phyloP scores from a whole-genome alignment of 2,888 invertebrate genomes.

The Sarcophaga variegata region DNA sequence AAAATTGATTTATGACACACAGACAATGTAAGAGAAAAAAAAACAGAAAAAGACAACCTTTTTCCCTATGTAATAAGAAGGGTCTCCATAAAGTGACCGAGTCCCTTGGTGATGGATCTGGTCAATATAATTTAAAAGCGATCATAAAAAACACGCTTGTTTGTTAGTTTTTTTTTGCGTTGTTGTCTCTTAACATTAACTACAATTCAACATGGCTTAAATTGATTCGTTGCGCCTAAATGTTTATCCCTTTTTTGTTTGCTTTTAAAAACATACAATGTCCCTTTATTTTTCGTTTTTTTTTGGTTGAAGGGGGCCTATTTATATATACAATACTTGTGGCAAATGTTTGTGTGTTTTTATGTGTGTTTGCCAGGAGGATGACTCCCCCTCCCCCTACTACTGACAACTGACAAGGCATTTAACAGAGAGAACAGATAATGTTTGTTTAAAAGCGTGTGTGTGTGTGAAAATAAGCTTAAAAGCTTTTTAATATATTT shows the following conservation, averaged over 20 bases:
- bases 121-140: conserved; percentile 13
- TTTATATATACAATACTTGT: no score
- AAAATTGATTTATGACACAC: no score
- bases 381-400: no score
- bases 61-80: no score
- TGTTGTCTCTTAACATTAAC: conserved; percentile 26
- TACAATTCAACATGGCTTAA: conserved; percentile 15
- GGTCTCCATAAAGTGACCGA: no score
- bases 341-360: no score
- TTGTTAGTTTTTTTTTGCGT: no score
- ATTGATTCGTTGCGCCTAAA: not conserved
- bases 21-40: no score
- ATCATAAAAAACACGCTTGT: conserved; percentile 38
- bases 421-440: not conserved
- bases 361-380: no score
- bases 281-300: not conserved
- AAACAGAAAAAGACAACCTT: no score
- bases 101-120: not conserved
- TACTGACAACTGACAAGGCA: not conserved
- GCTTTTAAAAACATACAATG: conserved; percentile 4
- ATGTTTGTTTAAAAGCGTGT: conserved; percentile 60
- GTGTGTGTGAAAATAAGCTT: conserved; percentile 47
- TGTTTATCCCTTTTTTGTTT: conserved; percentile 3
- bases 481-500: conserved; percentile 69
- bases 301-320: no score